These are phyloP conservation scores for Tipula unca DNA, from an alignment of 2,888 invertebrate genomes.

Conservation along the genomic window DNA sequence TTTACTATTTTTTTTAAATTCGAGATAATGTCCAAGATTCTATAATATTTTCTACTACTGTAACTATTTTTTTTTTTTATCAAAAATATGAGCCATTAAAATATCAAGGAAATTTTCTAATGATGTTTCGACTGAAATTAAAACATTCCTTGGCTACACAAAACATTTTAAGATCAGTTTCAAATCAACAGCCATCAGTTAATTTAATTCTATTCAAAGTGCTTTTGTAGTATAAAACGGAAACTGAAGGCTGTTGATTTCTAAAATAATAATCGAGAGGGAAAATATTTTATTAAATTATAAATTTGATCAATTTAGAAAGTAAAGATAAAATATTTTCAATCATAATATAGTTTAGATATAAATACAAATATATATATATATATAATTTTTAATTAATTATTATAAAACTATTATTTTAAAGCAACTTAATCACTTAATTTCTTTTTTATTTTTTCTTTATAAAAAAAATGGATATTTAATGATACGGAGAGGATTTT, in stretches of 20 bases:
- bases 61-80: neutral
- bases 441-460: constrained; percentile 14
- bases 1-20: neutral
- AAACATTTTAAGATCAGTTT: neutral
- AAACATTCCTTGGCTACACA: neutral
- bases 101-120: neutral
- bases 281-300: neutral
- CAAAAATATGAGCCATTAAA: neutral
- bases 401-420: constrained; percentile 3
- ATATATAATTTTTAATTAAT: neutral
- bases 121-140: neutral
- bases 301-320: neutral
- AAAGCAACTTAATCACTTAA: neutral
- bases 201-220: neutral
- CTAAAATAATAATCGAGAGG: neutral
- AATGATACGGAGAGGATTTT: constrained; percentile 14
- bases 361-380: neutral
- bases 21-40: neutral
- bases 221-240: neutral
- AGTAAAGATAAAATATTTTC: constrained; percentile 3
- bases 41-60: neutral
- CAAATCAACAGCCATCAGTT: neutral
- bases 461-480: constrained; percentile 9
- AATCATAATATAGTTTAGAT: neutral
- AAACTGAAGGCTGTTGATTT: neutral